Percentiles rank a stretch among this genome's conserved stretches.
Evolutionary conservation across 2,113 vertebrate genomes (phyloP).

Genomic region (Saccopteryx bilineata): DNA sequence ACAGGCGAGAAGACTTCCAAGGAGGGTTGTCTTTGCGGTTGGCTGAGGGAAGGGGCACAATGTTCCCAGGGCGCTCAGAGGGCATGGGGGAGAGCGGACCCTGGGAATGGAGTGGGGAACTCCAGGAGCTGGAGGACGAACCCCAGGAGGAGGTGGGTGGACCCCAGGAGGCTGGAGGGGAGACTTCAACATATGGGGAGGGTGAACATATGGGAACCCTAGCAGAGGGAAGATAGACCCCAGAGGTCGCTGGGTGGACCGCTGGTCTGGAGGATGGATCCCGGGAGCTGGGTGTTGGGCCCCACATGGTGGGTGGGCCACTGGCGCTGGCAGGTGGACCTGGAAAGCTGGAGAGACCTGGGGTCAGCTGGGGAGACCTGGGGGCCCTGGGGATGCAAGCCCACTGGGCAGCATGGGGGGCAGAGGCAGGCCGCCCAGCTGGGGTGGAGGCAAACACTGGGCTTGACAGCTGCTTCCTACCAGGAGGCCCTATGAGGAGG

Average conservation of each 20-base stretch:
- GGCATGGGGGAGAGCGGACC: not conserved
- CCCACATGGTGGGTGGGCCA: too few relatives aligned
- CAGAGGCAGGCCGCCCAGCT: slow-evolving; percentile 91
- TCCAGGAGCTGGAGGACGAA: slow-evolving; percentile 74
- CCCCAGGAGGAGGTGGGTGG: slow-evolving; percentile 77
- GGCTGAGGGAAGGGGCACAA: slow-evolving; percentile 89
- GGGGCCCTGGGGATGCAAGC: slow-evolving; percentile 84
- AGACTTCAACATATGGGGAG: slow-evolving; percentile 69
- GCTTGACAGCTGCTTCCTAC: slow-evolving; percentile 90
- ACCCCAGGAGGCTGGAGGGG: slow-evolving; percentile 24
- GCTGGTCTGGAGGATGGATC: slow-evolving; percentile 78
- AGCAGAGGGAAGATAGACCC: slow-evolving; percentile 80
- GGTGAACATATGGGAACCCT: slow-evolving; percentile 55
- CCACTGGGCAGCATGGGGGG: slow-evolving; percentile 90
- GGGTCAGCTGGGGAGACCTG: slow-evolving; percentile 87
- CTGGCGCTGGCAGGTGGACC: too few relatives aligned
- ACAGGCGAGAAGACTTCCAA: accelerated
- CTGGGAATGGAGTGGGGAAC: slow-evolving; percentile 85
- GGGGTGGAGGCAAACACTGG: slow-evolving; percentile 90
- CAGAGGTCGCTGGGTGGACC: slow-evolving; percentile 81
- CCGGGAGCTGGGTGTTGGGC: not conserved
- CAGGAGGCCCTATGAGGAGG: slow-evolving; percentile 89
- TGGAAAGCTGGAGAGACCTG: slow-evolving; percentile 89
- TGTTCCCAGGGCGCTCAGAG: slow-evolving; percentile 88
- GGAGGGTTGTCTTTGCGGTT: slow-evolving; percentile 65